phyloP scores from a whole-genome alignment of 2,797 vertebrate species.

The Picus viridis region DNA sequence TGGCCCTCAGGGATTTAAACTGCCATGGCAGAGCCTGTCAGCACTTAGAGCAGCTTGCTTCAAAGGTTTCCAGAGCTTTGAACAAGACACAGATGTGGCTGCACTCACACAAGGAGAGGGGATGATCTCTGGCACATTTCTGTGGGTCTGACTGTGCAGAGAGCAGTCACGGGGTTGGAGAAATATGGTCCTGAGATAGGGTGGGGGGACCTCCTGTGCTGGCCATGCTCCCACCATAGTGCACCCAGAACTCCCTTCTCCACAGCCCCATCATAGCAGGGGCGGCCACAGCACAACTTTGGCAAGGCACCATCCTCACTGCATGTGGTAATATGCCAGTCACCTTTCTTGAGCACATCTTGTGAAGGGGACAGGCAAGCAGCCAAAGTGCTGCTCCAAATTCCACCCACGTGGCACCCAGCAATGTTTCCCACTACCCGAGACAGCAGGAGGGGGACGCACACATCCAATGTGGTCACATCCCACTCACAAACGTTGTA shows the following conservation, averaged over 20 bases:
- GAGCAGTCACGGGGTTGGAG: not conserved
- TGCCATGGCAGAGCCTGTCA: fast-evolving
- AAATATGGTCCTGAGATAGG: fast-evolving
- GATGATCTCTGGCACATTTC: fast-evolving
- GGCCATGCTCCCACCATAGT: fast-evolving
- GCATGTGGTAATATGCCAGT: fast-evolving
- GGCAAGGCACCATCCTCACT: fast-evolving
- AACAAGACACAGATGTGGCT: not conserved
- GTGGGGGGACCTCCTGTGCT: not conserved
- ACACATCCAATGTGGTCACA: fast-evolving
- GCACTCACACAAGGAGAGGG: fast-evolving
- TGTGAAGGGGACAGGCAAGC: not conserved
- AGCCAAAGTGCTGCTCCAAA: not conserved
- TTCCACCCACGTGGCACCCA: not conserved
- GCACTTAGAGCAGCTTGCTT: not conserved
- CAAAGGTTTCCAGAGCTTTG: not conserved
- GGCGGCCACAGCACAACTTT: not conserved
- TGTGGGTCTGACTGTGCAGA: not conserved
- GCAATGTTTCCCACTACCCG: not conserved
- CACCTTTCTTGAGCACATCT: fast-evolving
- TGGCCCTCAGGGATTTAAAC: not conserved
- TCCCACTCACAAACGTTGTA: no score
- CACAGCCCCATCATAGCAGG: fast-evolving
- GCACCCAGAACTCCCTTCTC: not conserved
- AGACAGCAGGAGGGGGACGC: no score